phyloP scores from a whole-genome alignment of 2,888 invertebrate species.

The Tinea trinotella region DNA sequence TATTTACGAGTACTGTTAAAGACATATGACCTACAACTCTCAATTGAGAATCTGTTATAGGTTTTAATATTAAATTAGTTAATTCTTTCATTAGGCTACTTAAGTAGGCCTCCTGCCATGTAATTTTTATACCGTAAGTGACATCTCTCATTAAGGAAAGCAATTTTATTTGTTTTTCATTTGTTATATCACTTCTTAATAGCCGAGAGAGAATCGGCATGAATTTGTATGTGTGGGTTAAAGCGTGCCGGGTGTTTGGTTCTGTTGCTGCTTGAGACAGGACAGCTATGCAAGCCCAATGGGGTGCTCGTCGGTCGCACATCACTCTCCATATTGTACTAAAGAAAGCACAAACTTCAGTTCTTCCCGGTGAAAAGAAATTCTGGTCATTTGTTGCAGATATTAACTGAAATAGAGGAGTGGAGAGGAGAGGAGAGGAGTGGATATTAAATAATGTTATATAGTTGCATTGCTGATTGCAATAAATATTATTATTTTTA shows the following conservation, averaged over 20 bases:
- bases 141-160: constrained; percentile 80
- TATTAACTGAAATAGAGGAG: constrained; percentile 73
- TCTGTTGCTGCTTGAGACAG: constrained; percentile 75
- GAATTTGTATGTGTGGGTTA: constrained; percentile 80
- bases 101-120: constrained; percentile 85
- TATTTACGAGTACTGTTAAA: constrained; percentile 81
- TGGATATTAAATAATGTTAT: no score
- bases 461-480: no score
- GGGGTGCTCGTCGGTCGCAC: constrained; percentile 69
- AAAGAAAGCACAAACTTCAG: constrained; percentile 77
- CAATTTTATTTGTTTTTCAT: constrained; percentile 75
- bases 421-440: no score
- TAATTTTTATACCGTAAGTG: constrained; percentile 83
- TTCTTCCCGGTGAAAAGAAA: constrained; percentile 75
- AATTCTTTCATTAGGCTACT: constrained; percentile 76
- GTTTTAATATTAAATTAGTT: constrained; percentile 74
- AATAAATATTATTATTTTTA: no score
- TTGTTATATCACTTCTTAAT: constrained; percentile 72
- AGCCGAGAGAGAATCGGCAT: constrained; percentile 75
- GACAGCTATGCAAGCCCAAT: constrained; percentile 79
- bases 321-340: constrained; percentile 77
- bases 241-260: constrained; percentile 71
- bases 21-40: constrained; percentile 61
- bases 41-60: constrained; percentile 54
- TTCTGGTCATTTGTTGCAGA: constrained; percentile 74